phyloP scores from a whole-genome alignment of 2,113 vertebrate species.

The Brienomyrus longianalis region DNA sequence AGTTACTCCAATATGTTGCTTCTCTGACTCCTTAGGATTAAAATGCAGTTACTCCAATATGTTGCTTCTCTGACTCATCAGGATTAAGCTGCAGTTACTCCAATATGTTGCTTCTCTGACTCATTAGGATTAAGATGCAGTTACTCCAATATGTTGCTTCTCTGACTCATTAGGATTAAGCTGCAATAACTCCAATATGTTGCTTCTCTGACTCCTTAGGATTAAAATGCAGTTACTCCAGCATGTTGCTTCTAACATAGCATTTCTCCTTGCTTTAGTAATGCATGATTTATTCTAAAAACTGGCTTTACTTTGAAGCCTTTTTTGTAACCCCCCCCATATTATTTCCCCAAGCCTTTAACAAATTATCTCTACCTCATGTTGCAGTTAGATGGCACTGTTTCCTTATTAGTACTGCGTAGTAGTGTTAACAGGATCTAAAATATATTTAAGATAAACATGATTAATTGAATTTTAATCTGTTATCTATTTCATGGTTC shows the following conservation, averaged over 20 bases:
- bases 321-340: neutral
- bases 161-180: no score
- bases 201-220: neutral
- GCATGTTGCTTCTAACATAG: neutral
- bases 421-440: neutral
- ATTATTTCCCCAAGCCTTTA: neutral
- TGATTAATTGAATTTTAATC: neutral
- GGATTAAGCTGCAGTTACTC: no score
- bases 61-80: no score
- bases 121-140: no score
- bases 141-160: no score
- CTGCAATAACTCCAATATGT: neutral
- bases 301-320: neutral
- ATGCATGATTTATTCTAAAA: neutral
- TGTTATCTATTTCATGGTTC: neutral
- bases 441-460: neutral
- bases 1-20: no score
- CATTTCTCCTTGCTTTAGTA: neutral
- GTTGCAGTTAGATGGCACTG: conserved; percentile 13
- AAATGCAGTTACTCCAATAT: no score
- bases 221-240: neutral
- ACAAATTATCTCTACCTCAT: neutral
- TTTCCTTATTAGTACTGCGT: neutral
- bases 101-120: no score
- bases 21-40: no score